Base-by-base conservation (phyloP, 2,797 vertebrate genomes). In the Strix occidentalis region DNA sequence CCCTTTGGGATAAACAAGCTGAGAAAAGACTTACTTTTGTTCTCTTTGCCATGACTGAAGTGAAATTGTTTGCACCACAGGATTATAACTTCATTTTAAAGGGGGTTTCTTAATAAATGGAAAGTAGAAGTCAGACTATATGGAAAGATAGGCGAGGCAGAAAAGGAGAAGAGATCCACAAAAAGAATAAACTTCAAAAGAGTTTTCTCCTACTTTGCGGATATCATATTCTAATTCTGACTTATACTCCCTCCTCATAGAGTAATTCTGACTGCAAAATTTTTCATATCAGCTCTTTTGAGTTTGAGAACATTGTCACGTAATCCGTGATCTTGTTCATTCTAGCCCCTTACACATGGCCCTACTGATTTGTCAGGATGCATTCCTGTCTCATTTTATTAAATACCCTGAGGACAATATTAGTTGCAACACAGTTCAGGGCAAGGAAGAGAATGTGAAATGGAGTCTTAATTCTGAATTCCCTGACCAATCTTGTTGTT, bases 381-480 rank as follows among this genome's bases (percentile, higher is more conserved):
- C 15, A 24, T 65, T 87, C 56, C 63, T 69, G 12, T 21, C 53
- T 91, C 50, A 54, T 74, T 79, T 57, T 90, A 51, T 76, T 75
- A 69, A 78, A 64, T 13, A 64, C 28, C 53, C 68, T 5, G 16
- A 90, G 82, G 60, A 83, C 51, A 83, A 39, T 39, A 80, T 75
- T 78, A 92, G 75, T 43, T 94, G 70, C 71, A 92, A 56, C 35
- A 82, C 39, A 63, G 46, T n/a, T 50, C 84, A 35, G 28, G 41
- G 28, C 37, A 65, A 87, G 64, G 85, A 93, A 90, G 31, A 79
- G 54, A 76, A 86, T 71, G 50, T 64, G 53, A 91, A 94, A 76
- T n/a, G 21, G 60, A 86, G 48, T 84, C 85, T 92, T 93, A 90
- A 94, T 95, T 93, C 61, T 84, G 69, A 97, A 95, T 94, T 94